A percentile compares a stretch with the other conserved stretches of the same genome.
These are phyloP conservation scores for Aselliscus stoliczkanus DNA, from an alignment of 2,797 vertebrate genomes.

Conservation along the genomic window DNA sequence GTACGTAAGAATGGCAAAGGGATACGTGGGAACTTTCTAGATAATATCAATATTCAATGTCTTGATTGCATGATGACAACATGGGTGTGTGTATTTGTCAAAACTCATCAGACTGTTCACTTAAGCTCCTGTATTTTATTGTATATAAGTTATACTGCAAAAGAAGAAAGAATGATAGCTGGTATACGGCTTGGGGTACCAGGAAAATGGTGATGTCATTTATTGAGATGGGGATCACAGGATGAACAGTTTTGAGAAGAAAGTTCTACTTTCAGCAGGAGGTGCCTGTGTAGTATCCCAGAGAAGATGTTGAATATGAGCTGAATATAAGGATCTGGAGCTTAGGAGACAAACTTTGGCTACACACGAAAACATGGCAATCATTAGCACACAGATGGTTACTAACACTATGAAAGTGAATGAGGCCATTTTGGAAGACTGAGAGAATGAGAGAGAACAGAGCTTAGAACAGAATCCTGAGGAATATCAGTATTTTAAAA, in stretches of 20 bases:
- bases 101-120: no score
- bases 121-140: no score
- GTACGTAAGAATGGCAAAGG: not conserved
- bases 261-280: not conserved
- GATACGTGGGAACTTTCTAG: not conserved
- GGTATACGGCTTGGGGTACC: not conserved
- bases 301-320: not conserved
- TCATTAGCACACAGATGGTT: conserved; percentile 55
- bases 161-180: not conserved
- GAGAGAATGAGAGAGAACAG: conserved; percentile 54
- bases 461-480: conserved; percentile 40
- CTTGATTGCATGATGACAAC: not conserved
- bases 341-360: not conserved
- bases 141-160: not conserved
- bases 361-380: conserved; percentile 52
- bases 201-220: not conserved
- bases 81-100: not conserved
- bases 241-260: not conserved
- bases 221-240: not conserved
- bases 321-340: not conserved
- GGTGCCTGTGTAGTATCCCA: not conserved
- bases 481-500: conserved; percentile 19
- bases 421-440: conserved; percentile 57
- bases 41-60: not conserved
- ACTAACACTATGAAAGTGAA: not conserved